Percentiles rank a stretch among this genome's conserved stretches.
phyloP scores from a whole-genome alignment of 2,888 invertebrate genomes.

The Aelia acuminata region DNA sequence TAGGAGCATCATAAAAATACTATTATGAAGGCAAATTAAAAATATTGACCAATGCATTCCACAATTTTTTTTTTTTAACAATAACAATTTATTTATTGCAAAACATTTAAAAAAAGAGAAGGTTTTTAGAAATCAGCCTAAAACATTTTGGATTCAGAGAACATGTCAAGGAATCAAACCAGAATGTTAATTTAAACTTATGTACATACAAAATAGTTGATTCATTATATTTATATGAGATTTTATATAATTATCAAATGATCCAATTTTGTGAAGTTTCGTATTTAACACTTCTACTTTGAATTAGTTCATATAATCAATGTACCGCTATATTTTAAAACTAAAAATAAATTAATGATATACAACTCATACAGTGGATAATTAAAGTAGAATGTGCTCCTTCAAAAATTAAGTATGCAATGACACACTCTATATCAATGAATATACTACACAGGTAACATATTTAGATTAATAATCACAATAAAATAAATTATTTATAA shows the following conservation, averaged over 20 bases:
- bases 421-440: neutral
- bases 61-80: no score
- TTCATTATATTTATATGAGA: no score
- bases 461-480: neutral
- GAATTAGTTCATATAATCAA: neutral
- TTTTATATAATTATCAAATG: no score
- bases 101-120: no score
- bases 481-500: neutral
- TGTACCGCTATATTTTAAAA: neutral
- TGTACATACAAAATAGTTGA: neutral
- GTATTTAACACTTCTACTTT: neutral
- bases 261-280: no score
- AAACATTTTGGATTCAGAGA: neutral
- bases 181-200: neutral
- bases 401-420: neutral
- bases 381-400: neutral
- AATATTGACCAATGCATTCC: neutral
- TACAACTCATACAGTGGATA: neutral
- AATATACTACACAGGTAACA: slow-evolving; percentile 18
- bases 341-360: neutral
- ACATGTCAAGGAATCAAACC: neutral
- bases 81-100: no score
- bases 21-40: no score
- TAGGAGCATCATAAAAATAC: neutral
- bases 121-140: no score